A percentile compares a stretch with the other conserved stretches of the same genome.
Evolutionary conservation across 2,888 invertebrate genomes (phyloP).

Genomic region (Synanthedon formicaeformis): DNA sequence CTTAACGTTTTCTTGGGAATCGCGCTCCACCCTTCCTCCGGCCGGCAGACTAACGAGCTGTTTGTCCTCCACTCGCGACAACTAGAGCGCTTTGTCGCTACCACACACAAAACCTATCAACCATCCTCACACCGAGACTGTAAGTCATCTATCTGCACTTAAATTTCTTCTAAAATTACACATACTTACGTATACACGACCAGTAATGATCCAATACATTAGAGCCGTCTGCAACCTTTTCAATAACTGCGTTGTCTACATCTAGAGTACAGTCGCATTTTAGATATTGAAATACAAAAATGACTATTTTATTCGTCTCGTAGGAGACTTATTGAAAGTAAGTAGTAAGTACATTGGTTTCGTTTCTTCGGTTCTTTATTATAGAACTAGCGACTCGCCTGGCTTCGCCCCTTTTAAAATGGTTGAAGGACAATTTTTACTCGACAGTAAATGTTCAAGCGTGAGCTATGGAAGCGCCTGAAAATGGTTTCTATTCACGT

Average conservation of each 20-base stretch:
- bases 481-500: too few species aligned
- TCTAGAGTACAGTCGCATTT: neutral
- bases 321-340: too few species aligned
- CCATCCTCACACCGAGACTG: neutral
- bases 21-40: constrained; percentile 66
- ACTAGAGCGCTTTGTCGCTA: constrained; percentile 31
- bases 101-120: constrained; percentile 9
- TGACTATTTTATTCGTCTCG: neutral
- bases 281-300: constrained; percentile 3
- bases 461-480: too few species aligned
- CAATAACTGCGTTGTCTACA: neutral
- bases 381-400: neutral
- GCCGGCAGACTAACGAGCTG: constrained; percentile 62
- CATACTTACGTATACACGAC: too few species aligned
- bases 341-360: too few species aligned
- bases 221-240: neutral
- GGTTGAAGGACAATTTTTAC: too few species aligned
- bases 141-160: neutral
- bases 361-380: neutral
- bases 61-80: constrained; percentile 61
- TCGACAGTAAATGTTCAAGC: too few species aligned
- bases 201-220: neutral
- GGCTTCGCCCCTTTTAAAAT: neutral
- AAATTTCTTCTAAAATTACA: too few species aligned
- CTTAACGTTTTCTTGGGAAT: constrained; percentile 68